These are phyloP conservation scores for Pelobates fuscus DNA, from an alignment of 2,113 vertebrate species.

Conservation along the genomic window DNA sequence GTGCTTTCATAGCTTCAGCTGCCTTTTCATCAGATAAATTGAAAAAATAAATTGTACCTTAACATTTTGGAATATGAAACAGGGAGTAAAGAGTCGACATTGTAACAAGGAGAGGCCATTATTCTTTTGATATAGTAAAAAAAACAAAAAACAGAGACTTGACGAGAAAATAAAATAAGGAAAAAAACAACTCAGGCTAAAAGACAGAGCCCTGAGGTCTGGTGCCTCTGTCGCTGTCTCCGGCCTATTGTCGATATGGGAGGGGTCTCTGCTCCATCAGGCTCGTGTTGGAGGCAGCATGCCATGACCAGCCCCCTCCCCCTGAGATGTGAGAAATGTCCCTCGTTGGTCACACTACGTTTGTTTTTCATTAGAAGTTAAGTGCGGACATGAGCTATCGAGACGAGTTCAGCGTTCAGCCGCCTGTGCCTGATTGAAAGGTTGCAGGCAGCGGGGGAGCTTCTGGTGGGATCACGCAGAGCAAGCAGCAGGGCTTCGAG, in stretches of 20 bases:
- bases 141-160: background rate
- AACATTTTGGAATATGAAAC: background rate
- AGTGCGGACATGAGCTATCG: conserved; percentile 76
- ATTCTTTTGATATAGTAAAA: background rate
- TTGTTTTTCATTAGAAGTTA: conserved; percentile 83
- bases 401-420: conserved; percentile 64
- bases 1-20: conserved; percentile 22
- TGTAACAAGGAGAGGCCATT: conserved; percentile 1
- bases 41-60: conserved; percentile 22
- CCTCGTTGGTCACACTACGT: conserved; percentile 80
- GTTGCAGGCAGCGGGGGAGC: conserved; percentile 37
- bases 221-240: conserved; percentile 44
- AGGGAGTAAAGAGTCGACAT: background rate
- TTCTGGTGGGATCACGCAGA: conserved; percentile 41
- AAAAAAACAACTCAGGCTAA: conserved; percentile 32
- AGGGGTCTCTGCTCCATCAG: conserved; percentile 47
- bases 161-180: conserved; percentile 10
- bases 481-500: conserved; percentile 38
- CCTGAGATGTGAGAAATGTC: conserved; percentile 69
- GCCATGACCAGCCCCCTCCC: conserved; percentile 62
- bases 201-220: conserved; percentile 43
- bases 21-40: conserved; percentile 15
- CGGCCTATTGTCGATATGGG: conserved; percentile 36
- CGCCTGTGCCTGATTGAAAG: conserved; percentile 33
- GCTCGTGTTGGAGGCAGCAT: conserved; percentile 44